phyloP scores from a whole-genome alignment of 30 jellyfish, hydroid and myxozoan genomes.

The Turritopsis rubra region DNA sequence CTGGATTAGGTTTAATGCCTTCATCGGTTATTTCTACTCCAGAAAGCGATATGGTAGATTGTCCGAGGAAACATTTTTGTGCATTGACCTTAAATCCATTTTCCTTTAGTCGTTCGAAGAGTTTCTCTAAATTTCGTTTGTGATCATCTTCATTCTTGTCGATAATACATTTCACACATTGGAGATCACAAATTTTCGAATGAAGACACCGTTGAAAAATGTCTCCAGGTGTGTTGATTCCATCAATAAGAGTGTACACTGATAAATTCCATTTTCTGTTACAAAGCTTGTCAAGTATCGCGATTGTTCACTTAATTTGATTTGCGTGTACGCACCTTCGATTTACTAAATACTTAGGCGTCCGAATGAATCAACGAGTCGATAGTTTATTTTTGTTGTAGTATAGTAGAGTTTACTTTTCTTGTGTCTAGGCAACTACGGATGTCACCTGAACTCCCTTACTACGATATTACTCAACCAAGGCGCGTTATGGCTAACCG shows the following conservation, averaged over 20 bases:
- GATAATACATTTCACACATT: not conserved
- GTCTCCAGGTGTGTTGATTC: not conserved
- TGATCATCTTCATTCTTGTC: not conserved
- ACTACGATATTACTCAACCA: too few relatives aligned
- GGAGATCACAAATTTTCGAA: not conserved
- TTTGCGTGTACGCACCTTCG: not conserved
- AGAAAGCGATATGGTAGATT: not conserved
- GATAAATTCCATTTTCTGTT: not conserved
- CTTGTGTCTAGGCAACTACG: too few relatives aligned
- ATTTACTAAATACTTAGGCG: not conserved
- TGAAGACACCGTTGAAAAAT: not conserved
- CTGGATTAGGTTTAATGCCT: not conserved
- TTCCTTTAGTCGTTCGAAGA: not conserved
- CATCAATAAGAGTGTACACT: not conserved
- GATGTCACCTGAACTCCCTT: too few relatives aligned
- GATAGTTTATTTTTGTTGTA: not conserved
- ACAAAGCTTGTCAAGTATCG: not conserved
- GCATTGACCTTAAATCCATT: not conserved
- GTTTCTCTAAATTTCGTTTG: not conserved
- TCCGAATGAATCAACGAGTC: not conserved
- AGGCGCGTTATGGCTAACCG: too few relatives aligned
- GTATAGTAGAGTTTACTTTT: not conserved
- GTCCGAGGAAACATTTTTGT: not conserved
- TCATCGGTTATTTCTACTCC: not conserved
- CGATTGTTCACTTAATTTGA: not conserved